Conservation (phyloP, 2,888 invertebrate species). For the Notodonta dromedarius region DNA sequence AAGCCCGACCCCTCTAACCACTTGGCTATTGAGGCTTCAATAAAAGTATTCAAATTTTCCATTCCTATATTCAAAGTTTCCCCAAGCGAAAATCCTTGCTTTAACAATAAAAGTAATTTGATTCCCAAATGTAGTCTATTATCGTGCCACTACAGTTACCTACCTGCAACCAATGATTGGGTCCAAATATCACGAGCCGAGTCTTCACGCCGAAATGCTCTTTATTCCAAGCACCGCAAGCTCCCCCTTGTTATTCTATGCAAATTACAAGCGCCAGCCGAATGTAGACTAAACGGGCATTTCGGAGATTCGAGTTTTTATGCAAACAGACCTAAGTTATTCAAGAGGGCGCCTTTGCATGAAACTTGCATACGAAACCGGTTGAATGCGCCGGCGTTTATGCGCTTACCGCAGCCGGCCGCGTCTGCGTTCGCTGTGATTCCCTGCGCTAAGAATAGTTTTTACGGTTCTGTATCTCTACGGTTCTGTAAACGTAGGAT, state of each 20-base stretch:
- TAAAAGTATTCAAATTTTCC: neutral
- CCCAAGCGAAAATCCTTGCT: neutral
- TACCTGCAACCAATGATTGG: slow-evolving; percentile 54
- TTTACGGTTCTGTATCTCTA: slow-evolving; percentile 15
- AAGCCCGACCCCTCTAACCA: too few relatives aligned
- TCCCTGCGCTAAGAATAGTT: slow-evolving; percentile 30
- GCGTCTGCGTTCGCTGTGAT: slow-evolving; percentile 34
- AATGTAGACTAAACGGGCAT: slow-evolving; percentile 75
- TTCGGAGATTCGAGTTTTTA: slow-evolving; percentile 80
- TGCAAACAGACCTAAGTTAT: slow-evolving; percentile 80
- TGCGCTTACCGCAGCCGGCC: slow-evolving; percentile 42
- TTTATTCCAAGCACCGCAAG: slow-evolving; percentile 60
- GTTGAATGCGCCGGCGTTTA: slow-evolving; percentile 69
- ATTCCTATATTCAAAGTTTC: slow-evolving; percentile 4
- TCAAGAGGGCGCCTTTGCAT: slow-evolving; percentile 76
- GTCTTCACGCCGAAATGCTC: slow-evolving; percentile 56
- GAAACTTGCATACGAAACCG: slow-evolving; percentile 73
- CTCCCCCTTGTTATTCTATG: slow-evolving; percentile 80
- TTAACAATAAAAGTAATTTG: slow-evolving; percentile 27
- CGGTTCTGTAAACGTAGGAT: too few relatives aligned
- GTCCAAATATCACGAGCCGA: slow-evolving; percentile 56
- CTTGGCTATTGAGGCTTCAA: too few relatives aligned
- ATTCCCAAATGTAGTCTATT: slow-evolving; percentile 42
- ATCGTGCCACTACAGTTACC: slow-evolving; percentile 37
- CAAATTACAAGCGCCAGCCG: slow-evolving; percentile 70